Percentiles rank a stretch among this genome's conserved stretches.
phyloP scores from a whole-genome alignment of 2,113 vertebrate species.

The Lepus americanus region DNA sequence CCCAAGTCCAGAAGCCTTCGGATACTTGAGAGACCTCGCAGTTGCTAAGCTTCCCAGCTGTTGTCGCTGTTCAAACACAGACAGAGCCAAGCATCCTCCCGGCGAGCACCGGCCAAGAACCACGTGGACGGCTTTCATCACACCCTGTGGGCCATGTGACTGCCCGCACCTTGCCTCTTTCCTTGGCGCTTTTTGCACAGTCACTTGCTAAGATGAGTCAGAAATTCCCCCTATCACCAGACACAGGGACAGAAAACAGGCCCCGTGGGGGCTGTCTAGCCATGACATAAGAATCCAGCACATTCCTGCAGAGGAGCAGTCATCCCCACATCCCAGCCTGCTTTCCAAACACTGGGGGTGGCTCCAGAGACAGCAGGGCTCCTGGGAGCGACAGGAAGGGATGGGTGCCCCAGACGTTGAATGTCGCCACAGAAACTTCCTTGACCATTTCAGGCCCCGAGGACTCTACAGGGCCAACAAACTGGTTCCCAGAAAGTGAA shows the following conservation, averaged over 20 bases:
- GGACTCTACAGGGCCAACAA: fast-evolving
- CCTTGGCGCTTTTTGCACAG: constrained; percentile 20
- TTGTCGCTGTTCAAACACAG: constrained; percentile 81
- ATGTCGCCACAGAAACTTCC: not conserved
- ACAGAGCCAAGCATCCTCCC: constrained; percentile 73
- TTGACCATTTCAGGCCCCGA: not conserved
- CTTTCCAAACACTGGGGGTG: not conserved
- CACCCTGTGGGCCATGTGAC: constrained; percentile 44
- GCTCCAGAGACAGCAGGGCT: not conserved
- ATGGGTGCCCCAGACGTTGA: not conserved
- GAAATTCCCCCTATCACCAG: constrained; percentile 39
- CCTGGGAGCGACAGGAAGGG: not conserved
- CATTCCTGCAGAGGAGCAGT: not conserved
- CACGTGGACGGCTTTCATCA: constrained; percentile 70
- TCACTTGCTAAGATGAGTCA: constrained; percentile 70
- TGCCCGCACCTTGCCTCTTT: constrained; percentile 43
- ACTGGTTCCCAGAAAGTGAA: not conserved
- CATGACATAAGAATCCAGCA: not conserved
- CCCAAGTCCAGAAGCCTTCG: constrained; percentile 77
- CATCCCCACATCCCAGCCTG: not conserved
- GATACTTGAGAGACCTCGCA: constrained; percentile 71
- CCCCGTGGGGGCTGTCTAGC: not conserved
- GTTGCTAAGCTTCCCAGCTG: constrained; percentile 78
- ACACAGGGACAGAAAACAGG: constrained; percentile 45
- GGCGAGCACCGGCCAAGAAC: constrained; percentile 67